A percentile compares a stretch with the other conserved stretches of the same genome.
phyloP scores from a whole-genome alignment of 2,888 invertebrate species.

The Lasioglossum oenotherae region DNA sequence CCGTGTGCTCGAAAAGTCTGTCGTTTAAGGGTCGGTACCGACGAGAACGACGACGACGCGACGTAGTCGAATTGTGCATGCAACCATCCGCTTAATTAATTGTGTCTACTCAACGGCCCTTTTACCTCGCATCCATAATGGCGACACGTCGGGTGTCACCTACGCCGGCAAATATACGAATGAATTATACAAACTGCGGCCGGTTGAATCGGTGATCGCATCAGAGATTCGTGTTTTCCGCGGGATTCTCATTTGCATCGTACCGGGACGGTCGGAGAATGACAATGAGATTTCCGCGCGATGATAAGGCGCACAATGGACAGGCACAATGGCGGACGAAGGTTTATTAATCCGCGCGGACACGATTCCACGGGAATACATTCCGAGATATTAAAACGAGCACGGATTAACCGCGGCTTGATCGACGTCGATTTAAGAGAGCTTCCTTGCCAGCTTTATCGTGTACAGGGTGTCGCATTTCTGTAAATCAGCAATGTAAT shows the following conservation, averaged over 20 bases:
- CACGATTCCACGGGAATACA: background rate
- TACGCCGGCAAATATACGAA: slow-evolving; percentile 47
- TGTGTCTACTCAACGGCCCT: slow-evolving; percentile 15
- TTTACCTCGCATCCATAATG: slow-evolving; percentile 28
- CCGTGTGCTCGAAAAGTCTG: background rate
- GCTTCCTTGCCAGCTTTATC: background rate
- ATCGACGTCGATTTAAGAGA: background rate
- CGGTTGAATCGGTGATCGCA: slow-evolving; percentile 13
- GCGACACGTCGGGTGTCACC: slow-evolving; percentile 41
- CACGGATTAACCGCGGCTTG: background rate
- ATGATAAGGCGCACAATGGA: slow-evolving; percentile 45
- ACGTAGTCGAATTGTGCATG: background rate
- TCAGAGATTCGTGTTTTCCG: slow-evolving; percentile 21
- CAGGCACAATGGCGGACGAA: slow-evolving; percentile 24
- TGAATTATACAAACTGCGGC: slow-evolving; percentile 46
- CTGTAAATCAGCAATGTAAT: too few relatives aligned
- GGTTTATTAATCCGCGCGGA: slow-evolving; percentile 36
- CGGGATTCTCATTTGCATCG: slow-evolving; percentile 50
- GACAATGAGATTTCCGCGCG: slow-evolving; percentile 43
- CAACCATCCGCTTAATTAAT: slow-evolving; percentile 47
- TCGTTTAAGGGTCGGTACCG: background rate
- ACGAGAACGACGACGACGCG: background rate
- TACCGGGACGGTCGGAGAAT: slow-evolving; percentile 34
- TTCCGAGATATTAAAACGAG: background rate
- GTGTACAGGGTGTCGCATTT: too few relatives aligned